Base-by-base conservation (phyloP, 2,113 vertebrate species). In the Butorides virescens region DNA sequence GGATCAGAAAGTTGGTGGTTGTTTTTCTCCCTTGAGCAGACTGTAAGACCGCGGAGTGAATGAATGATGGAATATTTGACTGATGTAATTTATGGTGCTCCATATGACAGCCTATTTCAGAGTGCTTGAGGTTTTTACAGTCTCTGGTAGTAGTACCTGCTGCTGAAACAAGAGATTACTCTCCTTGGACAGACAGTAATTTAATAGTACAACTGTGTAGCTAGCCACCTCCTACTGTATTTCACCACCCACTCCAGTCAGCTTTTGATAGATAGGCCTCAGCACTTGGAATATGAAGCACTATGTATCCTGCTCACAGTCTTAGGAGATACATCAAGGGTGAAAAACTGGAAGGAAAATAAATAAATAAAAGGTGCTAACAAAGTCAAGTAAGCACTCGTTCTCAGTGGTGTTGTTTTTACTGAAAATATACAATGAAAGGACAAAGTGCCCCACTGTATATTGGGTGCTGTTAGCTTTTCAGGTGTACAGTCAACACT, bases 121-220 rank as follows among this genome's bases (percentile, higher is more conserved):
- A 95, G 90, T 95, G 91, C 95, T 97, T 91, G 95, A 96, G 96
- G 82, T 93, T 98, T 98, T 98, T 97, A 97, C 96, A 95, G 96
- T 97, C 94, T 95, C 78, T 96, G 92, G 95, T 94, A 93, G 96
- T 96, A 94, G 92, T 94, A 96, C 97, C 95, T 98, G 97, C 97
- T 97, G 96, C 93, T 97, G 95, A 98, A 98, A 98, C 92, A 97
- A 98, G 96, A 98, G 97, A 97, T 97, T 96, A 96, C 91, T 97
- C 94, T 97, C 97, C 77, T 93, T 92, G 93, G 97, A 96, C 94
- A 97, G 97, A 96, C 91, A 97, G 96, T 98, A 98, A 98, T 98
- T 98, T 97, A 97, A 97, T 92, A 93, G 92, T 88, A 95, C 92
- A 96, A 93, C 93, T 96, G 91, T 97, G 91, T 95, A 97, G 96